Base-by-base conservation (phyloP, 1,140 invertebrate genomes). In the Goniozus legneri region DNA sequence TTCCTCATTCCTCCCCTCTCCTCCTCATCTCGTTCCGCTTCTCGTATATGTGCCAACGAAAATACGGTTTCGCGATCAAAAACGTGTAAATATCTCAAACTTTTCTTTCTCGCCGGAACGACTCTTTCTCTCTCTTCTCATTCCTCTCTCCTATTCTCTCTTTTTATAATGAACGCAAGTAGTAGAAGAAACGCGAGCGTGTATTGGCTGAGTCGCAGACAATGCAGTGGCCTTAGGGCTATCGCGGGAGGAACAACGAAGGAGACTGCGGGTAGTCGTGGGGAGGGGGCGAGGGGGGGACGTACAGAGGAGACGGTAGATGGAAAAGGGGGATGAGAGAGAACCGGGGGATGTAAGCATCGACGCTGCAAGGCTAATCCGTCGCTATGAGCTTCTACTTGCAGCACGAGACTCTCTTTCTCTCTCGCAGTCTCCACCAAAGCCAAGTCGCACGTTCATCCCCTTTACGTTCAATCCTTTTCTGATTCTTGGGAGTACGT, bases 81-180 rank as follows among this genome's bases (percentile, higher is more conserved):
- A n/a, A n/a, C n/a, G n/a, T n/a, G n/a, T n/a, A n/a, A n/a, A n/a
- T n/a, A n/a, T 22, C 44, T 38, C 52, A 22, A 36, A 24, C 54
- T 47, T n/a, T n/a, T 44, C 47, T 53, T 47, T 36, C 50, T 38
- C 36, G 45, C 47, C 38, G 8, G 14, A 42, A 27, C 58, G 40
- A 43, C 56, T 56, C 49, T 51, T 51, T 52, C 44, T 45, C 49
- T 45, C 22, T 32, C 20, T 56, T 42, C 54, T 50, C 44, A 45
- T n/a, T n/a, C n/a, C 54, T 39, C 47, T 21, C 37, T 48, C 44
- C 50, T 42, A 35, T 33, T 37, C 47, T 46, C 45, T 21, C 65
- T 68, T 64, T 64, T 67, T 62, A 67, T 72, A 73, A 75, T 72
- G 71, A 74, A 71, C 61, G 61, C 68, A 73, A 73, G 68, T 72